Evolutionary conservation across 2,888 invertebrate genomes (phyloP), one percentile per base, ranked within the genome.

Genomic region (Eupithecia pulchellata): DNA sequence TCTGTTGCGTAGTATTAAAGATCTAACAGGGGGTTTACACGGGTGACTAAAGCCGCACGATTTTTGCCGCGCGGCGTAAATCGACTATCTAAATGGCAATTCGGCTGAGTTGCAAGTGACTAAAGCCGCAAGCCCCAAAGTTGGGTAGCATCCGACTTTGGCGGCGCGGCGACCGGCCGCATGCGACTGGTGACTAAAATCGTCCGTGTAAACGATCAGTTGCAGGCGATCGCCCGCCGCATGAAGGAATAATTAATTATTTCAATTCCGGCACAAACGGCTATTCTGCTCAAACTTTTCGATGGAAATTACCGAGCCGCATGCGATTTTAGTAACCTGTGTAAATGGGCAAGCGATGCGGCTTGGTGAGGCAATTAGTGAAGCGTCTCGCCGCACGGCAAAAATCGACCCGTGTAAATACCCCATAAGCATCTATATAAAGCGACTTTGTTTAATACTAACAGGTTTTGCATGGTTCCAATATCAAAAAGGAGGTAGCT

Each of bases 181-280:
- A 65, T 6, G 34, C 17, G 36, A 95, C 95, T 96, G 88, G 25
- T 68, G 68, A 65, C n/a, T 71, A 68, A 73, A 74, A 29, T 73
- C 72, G 68, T 70, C 72, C 71, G 70, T 75, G 75, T 75, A 75
- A 74, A 76, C 72, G 68, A 71, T 77, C 75, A 74, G 73, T 73
- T 75, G 71, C 71, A 74, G 76, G 71, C 75, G 75, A 76, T 75
- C 77, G 72, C 75, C 71, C 72, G 74, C 72, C 64, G 65, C 72
- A 76, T 71, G 71, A 65, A 65, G 72, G 68, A n/a, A n/a, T n/a
- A n/a, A 42, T 42, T 42, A 42, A 42, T 42, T 42, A 42, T 42
- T 42, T 42, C 42, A 68, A 72, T 77, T 74, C 74, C 77, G 75
- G 75, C 78, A 78, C 78, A 77, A 76, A 80, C 77, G 67, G 73